These are phyloP conservation scores for Margarornis squamiger DNA, from an alignment of 2,797 vertebrate genomes.

Conservation along the genomic window DNA sequence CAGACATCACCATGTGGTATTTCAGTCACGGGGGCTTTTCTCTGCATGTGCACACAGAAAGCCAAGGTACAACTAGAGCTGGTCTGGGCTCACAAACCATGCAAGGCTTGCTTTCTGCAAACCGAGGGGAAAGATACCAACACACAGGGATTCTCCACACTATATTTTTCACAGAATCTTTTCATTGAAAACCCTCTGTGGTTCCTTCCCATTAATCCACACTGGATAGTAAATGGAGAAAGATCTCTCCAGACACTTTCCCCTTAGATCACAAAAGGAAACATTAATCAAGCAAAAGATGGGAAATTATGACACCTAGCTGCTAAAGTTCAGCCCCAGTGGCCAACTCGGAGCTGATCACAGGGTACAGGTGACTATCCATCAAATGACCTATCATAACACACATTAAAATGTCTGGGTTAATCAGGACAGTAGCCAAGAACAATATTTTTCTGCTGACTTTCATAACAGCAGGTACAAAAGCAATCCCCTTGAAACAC, in stretches of 20 bases:
- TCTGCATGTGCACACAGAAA: not conserved
- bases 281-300: constrained; percentile 81
- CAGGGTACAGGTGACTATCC: constrained; percentile 81
- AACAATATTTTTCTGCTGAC: constrained; percentile 79
- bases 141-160: not conserved
- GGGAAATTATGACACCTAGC: constrained; percentile 80
- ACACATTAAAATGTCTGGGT: constrained; percentile 79
- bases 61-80: not conserved
- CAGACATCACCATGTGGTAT: not conserved
- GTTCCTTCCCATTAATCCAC: constrained; percentile 50
- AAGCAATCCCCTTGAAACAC: constrained; percentile 74
- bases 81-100: not conserved
- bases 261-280: constrained; percentile 77
- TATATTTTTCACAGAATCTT: not conserved
- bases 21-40: not conserved
- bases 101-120: constrained; percentile 20
- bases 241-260: constrained; percentile 73
- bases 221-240: constrained; percentile 19
- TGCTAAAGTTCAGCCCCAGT: constrained; percentile 70
- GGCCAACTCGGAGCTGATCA: constrained; percentile 72
- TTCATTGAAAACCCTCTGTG: not conserved
- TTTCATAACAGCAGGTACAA: constrained; percentile 69
- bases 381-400: constrained; percentile 82
- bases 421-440: constrained; percentile 82
- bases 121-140: not conserved